Base-by-base conservation (phyloP, 2,888 invertebrate genomes). In the Drosophila tanythrix region DNA sequence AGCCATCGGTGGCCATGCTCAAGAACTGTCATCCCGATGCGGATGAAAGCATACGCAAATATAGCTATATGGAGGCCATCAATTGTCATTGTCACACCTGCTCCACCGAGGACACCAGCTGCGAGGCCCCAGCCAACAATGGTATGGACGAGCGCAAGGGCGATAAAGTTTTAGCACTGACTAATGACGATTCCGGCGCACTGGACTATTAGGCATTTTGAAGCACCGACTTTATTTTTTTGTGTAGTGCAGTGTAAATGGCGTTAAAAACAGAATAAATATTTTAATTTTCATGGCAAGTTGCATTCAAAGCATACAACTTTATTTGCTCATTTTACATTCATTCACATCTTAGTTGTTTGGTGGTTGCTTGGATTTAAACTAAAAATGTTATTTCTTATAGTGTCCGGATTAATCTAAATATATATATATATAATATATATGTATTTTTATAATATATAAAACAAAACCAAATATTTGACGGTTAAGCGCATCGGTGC, bases 1-100 rank as follows among this genome's bases (percentile, higher is more conserved):
- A 94, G 71, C 94, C 95, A 59, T 95, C 95, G 0, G 94, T 95
- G 21, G 95, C 95, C 0, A 94, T 94, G 55, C 93, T 98, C 48
- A 94, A 94, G 7, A 94, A 97, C 91, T 98, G 98, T 90, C 97
- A 98, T 90, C 95, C 95, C 1, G 96, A 95, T 11, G 96, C 95
- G 0, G 70, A 70, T 10, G 79, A 82, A 7, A 61, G 53, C 43
- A 83, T 86, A 94, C 95, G 96, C 43, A 94, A 95, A 43, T 97
- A 96, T 92, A 96, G 96, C 80, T 97, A 96, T 87, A 95, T 96
- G 80, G 97, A 97, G 90, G 97, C 98, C 5, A 94, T 95, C 3
- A 95, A 95, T 59, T 98, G 98, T 91, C 95, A 95, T 82, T 98
- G 98, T 90, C 94, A 95, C 71, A 93, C 94, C 27, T 97, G 96